Conservation (phyloP, 2,797 vertebrate genomes). For the Prionace glauca region DNA sequence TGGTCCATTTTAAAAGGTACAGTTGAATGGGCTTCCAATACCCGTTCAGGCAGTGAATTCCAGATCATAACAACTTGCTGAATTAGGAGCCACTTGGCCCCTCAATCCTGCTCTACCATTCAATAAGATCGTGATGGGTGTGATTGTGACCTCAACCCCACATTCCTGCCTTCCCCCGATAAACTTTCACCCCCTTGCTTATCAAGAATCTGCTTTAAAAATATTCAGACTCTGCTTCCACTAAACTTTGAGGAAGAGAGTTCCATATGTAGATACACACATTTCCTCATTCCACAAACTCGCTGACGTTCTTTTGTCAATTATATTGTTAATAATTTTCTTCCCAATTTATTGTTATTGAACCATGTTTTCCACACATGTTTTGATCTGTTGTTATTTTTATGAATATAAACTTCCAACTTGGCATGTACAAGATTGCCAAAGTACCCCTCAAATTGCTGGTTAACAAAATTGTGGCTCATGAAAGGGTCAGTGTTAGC, state of each 20-base stretch:
- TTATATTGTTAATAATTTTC: not conserved
- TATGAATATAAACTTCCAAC: not conserved
- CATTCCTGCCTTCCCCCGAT: no score
- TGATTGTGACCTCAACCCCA: no score
- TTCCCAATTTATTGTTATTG: not conserved
- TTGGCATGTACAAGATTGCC: not conserved
- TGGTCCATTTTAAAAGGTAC: not conserved
- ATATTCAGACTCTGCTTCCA: no score
- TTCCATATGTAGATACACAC: not conserved
- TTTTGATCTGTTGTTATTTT: not conserved
- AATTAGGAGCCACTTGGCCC: no score
- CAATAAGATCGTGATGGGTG: no score
- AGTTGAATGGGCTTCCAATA: not conserved
- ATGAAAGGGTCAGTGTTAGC: no score
- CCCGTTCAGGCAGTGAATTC: not conserved
- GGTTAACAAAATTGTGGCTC: no score
- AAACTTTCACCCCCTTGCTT: no score
- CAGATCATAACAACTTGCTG: not conserved
- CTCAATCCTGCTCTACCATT: no score
- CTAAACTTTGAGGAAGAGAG: no score
- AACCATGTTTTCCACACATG: not conserved
- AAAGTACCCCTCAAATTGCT: no score
- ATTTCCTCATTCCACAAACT: not conserved
- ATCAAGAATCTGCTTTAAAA: no score
- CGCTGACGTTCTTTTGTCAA: not conserved